These are phyloP conservation scores for Coremacera marginata DNA, from an alignment of 2,888 invertebrate species.

Conservation along the genomic window DNA sequence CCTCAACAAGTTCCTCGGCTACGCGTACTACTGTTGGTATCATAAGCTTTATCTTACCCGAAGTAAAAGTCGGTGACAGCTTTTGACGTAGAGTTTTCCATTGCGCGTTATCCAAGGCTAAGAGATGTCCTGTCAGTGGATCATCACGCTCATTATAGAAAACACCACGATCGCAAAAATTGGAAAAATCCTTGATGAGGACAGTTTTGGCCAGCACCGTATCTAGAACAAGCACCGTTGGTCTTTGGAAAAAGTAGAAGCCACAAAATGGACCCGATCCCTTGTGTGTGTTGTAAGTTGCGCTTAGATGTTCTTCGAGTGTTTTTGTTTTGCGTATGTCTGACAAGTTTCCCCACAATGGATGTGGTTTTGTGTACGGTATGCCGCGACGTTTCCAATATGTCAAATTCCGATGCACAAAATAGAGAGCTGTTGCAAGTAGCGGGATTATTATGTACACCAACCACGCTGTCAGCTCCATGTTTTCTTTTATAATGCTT, in stretches of 20 bases:
- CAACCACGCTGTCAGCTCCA: neutral
- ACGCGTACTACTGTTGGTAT: slow-evolving; percentile 50
- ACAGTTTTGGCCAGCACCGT: slow-evolving; percentile 54
- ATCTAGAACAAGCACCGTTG: slow-evolving; percentile 55
- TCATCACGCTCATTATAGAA: slow-evolving; percentile 62
- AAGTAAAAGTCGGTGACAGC: slow-evolving; percentile 65
- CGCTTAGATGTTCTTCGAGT: slow-evolving; percentile 46
- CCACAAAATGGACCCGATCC: slow-evolving; percentile 53
- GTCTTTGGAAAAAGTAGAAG: slow-evolving; percentile 55
- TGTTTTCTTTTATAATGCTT: too few species aligned
- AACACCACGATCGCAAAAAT: slow-evolving; percentile 65
- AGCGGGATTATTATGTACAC: slow-evolving; percentile 5
- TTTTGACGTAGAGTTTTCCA: slow-evolving; percentile 69
- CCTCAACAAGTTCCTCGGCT: slow-evolving; percentile 51
- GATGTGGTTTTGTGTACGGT: slow-evolving; percentile 31
- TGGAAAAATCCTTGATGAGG: slow-evolving; percentile 59
- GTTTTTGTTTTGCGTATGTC: slow-evolving; percentile 39
- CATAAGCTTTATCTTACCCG: slow-evolving; percentile 58
- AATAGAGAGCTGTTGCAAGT: neutral
- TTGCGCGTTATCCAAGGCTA: slow-evolving; percentile 60
- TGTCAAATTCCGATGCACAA: slow-evolving; percentile 24
- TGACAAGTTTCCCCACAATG: slow-evolving; percentile 30
- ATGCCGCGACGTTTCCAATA: slow-evolving; percentile 41
- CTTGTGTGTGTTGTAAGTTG: slow-evolving; percentile 33
- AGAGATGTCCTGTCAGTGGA: slow-evolving; percentile 64